Percentiles rank a stretch among this genome's conserved stretches.
Evolutionary conservation across 2,113 vertebrate genomes (phyloP).

Genomic region (Dermatemys mawii): DNA sequence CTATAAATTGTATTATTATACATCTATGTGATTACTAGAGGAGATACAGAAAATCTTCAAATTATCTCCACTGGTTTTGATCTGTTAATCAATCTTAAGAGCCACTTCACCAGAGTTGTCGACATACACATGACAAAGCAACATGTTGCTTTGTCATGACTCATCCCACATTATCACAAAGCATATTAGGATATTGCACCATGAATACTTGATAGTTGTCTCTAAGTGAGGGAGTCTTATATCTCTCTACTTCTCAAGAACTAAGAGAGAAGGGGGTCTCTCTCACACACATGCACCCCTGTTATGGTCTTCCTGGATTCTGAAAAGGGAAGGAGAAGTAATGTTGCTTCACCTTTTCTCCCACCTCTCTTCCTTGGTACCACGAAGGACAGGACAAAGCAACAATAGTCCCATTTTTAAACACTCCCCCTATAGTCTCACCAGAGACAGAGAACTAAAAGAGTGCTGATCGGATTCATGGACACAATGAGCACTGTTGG

Average conservation of each 20-base stretch:
- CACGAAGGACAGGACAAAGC: neutral
- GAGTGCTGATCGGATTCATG: neutral
- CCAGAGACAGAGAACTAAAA: neutral
- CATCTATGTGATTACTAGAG: fast-evolving
- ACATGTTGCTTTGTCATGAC: constrained; percentile 33
- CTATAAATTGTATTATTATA: neutral
- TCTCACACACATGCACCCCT: too few species aligned
- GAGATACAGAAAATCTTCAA: neutral
- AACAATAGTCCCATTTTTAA: neutral
- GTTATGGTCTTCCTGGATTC: neutral
- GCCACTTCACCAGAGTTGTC: neutral
- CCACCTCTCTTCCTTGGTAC: too few species aligned
- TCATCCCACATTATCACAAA: neutral
- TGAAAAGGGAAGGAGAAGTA: neutral
- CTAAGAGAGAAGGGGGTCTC: neutral
- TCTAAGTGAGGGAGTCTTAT: neutral
- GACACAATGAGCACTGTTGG: neutral
- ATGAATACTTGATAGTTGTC: constrained; percentile 16
- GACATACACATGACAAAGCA: neutral
- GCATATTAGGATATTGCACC: neutral
- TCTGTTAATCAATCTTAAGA: neutral
- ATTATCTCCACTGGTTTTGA: neutral
- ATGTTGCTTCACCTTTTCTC: neutral
- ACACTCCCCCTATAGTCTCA: neutral
- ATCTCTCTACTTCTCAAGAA: neutral